A percentile compares a stretch with the other conserved stretches of the same genome.
phyloP scores from a whole-genome alignment of 2,888 invertebrate genomes.

The Drosophila falleni region DNA sequence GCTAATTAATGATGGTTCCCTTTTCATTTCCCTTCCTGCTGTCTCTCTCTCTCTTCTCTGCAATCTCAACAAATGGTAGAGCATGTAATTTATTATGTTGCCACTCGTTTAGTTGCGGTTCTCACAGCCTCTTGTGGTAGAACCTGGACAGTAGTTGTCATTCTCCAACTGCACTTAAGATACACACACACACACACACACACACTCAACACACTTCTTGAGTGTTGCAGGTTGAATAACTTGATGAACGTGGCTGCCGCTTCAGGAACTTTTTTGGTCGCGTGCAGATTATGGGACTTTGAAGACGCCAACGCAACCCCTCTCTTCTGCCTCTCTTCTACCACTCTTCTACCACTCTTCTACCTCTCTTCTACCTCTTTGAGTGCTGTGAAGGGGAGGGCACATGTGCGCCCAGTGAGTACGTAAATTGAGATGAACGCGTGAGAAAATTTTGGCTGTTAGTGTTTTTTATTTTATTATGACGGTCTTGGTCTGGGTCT shows the following conservation, averaged over 20 bases:
- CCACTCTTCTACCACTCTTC: constrained; percentile 1
- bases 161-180: constrained; percentile 32
- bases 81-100: constrained; percentile 45
- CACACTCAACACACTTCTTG: constrained; percentile 1
- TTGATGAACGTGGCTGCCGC: constrained; percentile 36
- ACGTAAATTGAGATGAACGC: constrained; percentile 76
- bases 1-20: constrained; percentile 58
- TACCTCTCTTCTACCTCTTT: constrained; percentile 3
- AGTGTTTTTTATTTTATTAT: constrained; percentile 56
- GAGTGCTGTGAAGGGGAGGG: constrained; percentile 6
- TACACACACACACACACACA: constrained; percentile 7
- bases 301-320: constrained; percentile 53
- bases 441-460: constrained; percentile 72
- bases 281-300: constrained; percentile 67
- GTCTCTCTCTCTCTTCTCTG: too few species aligned
- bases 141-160: constrained; percentile 43
- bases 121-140: constrained; percentile 54
- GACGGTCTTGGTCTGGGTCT: constrained; percentile 44
- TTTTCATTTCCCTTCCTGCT: neutral
- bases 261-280: constrained; percentile 58
- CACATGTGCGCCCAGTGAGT: constrained; percentile 49
- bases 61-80: constrained; percentile 4
- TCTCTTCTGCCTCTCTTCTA: constrained; percentile 3
- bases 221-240: constrained; percentile 45
- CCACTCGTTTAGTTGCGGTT: constrained; percentile 36